phyloP scores from a whole-genome alignment of 2,113 vertebrate genomes.

The Tympanuchus pallidicinctus region DNA sequence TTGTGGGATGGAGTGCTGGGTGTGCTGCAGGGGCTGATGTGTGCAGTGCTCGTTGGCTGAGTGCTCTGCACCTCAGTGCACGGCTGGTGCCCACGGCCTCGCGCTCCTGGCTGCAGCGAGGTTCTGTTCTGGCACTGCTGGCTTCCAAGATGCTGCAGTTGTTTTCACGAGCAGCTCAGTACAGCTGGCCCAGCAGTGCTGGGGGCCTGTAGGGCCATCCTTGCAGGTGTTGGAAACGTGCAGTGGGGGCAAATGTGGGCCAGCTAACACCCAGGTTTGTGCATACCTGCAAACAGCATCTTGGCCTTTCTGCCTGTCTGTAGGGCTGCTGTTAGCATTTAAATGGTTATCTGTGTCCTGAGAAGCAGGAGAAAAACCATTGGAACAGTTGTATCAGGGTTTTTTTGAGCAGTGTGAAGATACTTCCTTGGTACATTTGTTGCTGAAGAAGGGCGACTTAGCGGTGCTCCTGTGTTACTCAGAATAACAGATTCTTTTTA shows the following conservation, averaged over 20 bases:
- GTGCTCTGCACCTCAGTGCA: neutral
- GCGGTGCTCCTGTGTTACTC: neutral
- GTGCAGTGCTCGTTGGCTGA: accelerated
- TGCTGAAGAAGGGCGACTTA: neutral
- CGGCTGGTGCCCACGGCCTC: neutral
- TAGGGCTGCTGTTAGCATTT: neutral
- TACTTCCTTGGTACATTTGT: neutral
- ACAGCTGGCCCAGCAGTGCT: neutral
- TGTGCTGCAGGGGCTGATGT: accelerated
- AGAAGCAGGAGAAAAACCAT: neutral
- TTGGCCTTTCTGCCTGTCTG: accelerated
- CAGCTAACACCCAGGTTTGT: accelerated
- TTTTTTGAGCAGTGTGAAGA: neutral
- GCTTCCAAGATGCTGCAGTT: accelerated
- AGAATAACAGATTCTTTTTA: neutral
- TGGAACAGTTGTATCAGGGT: neutral
- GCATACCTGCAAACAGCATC: neutral
- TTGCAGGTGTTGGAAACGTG: accelerated
- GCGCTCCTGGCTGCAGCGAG: neutral
- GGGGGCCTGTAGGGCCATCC: neutral
- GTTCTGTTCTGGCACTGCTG: neutral
- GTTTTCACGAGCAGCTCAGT: neutral
- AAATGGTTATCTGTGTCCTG: neutral
- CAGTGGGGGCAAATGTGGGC: neutral
- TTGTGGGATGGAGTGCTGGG: neutral